Percentiles rank a stretch among this genome's conserved stretches.
Evolutionary conservation across 1,140 invertebrate genomes (phyloP).

Genomic region (Caenorhabditis inopinata): DNA sequence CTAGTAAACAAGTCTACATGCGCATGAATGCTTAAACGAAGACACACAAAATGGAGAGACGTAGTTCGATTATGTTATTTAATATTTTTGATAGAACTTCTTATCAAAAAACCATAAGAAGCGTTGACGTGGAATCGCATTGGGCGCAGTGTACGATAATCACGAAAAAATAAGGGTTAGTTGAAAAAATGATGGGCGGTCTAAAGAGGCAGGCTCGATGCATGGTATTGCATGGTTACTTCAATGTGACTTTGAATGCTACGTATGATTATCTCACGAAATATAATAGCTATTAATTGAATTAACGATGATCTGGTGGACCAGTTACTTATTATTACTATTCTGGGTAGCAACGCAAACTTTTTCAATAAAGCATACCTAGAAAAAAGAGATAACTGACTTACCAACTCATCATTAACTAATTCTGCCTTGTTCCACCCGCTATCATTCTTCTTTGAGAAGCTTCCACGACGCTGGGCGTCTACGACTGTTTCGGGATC

Average conservation of each 20-base stretch:
- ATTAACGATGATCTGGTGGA: no score
- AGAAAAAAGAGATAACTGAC: no score
- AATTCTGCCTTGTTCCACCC: not conserved
- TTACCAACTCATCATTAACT: not conserved
- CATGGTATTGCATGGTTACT: no score
- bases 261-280: no score
- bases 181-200: not conserved
- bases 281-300: no score
- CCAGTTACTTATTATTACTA: no score
- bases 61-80: not conserved
- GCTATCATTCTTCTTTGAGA: slow-evolving; percentile 3
- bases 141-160: not conserved
- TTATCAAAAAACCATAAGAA: not conserved
- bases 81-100: not conserved
- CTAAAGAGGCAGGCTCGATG: not conserved
- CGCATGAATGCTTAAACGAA: not conserved
- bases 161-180: not conserved
- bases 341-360: no score
- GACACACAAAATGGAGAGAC: not conserved
- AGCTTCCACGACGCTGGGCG: slow-evolving; percentile 11
- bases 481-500: slow-evolving; percentile 16
- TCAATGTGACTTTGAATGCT: no score
- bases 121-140: not conserved
- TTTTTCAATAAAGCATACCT: no score
- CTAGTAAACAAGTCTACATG: not conserved